A percentile compares a stretch with the other conserved stretches of the same genome.
These are phyloP conservation scores for Propithecus perrieri DNA, from an alignment of 2,797 vertebrate genomes.

Conservation along the genomic window DNA sequence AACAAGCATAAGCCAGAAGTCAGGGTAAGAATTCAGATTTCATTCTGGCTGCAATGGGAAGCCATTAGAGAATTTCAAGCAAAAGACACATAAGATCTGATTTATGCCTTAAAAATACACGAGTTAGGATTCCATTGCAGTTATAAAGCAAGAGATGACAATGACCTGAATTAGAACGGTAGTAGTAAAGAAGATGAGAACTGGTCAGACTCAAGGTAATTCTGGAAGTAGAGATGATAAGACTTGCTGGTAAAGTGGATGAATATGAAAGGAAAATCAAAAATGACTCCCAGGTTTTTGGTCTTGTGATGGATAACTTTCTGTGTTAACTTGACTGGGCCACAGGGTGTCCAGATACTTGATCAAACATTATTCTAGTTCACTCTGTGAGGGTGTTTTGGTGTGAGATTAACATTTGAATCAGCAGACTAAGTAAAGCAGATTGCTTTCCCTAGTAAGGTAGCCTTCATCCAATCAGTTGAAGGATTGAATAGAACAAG, in stretches of 20 bases:
- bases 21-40: neutral
- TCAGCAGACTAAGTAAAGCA: neutral
- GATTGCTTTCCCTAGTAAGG: neutral
- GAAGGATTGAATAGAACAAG: neutral
- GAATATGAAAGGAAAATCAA: neutral
- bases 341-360: neutral
- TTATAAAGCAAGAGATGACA: neutral
- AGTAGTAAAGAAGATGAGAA: neutral
- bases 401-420: neutral
- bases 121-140: neutral
- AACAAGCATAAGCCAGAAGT: neutral
- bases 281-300: neutral
- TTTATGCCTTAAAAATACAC: neutral
- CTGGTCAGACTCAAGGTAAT: neutral
- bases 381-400: neutral
- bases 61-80: slow-evolving; percentile 6
- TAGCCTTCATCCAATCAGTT: neutral
- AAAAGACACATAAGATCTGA: neutral
- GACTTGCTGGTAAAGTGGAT: neutral
- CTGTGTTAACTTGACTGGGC: neutral
- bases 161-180: neutral
- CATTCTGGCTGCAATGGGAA: neutral
- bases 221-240: neutral
- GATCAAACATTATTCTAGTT: neutral
- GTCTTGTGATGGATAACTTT: neutral